Evolutionary conservation across 2,888 invertebrate genomes (phyloP).

Genomic region (Idaea dimidiata): DNA sequence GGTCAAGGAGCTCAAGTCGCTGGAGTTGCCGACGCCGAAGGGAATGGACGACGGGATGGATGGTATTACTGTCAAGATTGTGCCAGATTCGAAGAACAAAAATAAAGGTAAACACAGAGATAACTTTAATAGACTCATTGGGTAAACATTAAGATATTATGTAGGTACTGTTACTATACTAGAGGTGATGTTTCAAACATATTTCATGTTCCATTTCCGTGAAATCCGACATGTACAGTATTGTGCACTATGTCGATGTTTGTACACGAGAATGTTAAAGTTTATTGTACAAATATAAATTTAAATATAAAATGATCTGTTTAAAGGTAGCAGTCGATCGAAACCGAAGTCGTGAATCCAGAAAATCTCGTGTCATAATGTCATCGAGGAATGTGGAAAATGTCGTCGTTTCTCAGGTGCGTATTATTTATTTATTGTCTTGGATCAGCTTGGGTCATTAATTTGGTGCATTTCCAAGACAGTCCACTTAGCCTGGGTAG

Average conservation of each 20-base stretch:
- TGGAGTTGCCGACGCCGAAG: not conserved
- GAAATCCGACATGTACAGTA: too few relatives aligned
- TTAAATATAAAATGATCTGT: not conserved
- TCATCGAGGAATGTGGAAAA: not conserved
- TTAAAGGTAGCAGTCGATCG: not conserved
- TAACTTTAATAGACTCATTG: too few relatives aligned
- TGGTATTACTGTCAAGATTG: not conserved
- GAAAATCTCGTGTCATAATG: not conserved
- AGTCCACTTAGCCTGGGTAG: too few relatives aligned
- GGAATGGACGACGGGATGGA: not conserved
- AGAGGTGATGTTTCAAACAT: too few relatives aligned
- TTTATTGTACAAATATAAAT: too few relatives aligned
- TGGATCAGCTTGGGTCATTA: too few relatives aligned
- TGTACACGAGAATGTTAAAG: too few relatives aligned
- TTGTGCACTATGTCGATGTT: too few relatives aligned
- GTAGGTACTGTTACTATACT: too few relatives aligned
- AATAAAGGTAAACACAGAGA: not conserved
- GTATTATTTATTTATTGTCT: not conserved
- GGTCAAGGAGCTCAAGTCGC: not conserved
- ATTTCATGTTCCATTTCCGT: too few relatives aligned
- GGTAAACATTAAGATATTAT: too few relatives aligned
- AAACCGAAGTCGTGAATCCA: not conserved
- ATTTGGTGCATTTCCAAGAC: too few relatives aligned
- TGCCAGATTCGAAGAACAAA: not conserved
- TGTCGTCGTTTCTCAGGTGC: not conserved